Evolutionary conservation across 2,888 invertebrate species (phyloP).

Genomic region (Lottia gigantea): DNA sequence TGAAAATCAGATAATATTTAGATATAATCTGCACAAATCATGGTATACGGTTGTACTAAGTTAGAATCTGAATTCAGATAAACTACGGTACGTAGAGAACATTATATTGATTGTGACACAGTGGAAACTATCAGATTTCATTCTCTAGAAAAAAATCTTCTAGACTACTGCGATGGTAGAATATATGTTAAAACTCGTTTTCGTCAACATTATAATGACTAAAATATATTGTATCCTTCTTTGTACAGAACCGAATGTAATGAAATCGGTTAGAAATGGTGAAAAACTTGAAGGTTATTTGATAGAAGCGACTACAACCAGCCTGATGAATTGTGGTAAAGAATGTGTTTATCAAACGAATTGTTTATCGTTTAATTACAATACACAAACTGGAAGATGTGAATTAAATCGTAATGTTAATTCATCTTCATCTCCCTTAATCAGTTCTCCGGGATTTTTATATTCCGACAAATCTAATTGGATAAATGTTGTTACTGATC

Average conservation of each 20-base stretch:
- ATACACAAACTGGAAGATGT: background rate
- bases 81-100: too few relatives aligned
- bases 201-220: too few relatives aligned
- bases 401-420: background rate
- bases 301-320: background rate
- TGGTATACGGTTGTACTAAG: too few relatives aligned
- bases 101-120: too few relatives aligned
- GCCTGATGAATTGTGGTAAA: background rate
- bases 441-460: background rate
- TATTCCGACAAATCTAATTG: background rate
- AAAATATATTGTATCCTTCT: too few relatives aligned
- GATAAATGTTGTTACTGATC: background rate
- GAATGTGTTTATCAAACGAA: slow-evolving; percentile 1
- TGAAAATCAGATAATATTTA: too few relatives aligned
- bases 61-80: too few relatives aligned
- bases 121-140: too few relatives aligned
- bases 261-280: background rate
- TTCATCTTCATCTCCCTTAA: background rate
- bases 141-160: too few relatives aligned
- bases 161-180: too few relatives aligned
- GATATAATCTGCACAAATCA: too few relatives aligned
- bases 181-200: too few relatives aligned
- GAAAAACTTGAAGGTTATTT: background rate
- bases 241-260: background rate
- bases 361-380: background rate